Conservation (phyloP, 1,140 invertebrate species). For the Ostrea denselamellosa region DNA sequence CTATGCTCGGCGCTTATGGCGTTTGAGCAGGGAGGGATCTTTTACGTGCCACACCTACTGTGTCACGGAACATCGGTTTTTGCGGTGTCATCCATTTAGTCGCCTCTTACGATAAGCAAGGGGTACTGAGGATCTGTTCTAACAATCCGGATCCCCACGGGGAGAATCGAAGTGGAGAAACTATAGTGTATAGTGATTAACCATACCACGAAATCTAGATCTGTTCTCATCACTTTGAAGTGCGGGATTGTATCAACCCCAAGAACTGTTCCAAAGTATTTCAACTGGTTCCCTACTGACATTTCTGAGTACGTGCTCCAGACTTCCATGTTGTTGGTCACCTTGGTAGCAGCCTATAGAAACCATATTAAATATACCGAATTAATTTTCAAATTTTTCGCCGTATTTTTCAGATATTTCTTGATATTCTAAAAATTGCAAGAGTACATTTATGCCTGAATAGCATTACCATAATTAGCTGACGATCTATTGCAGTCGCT, state of each 20-base stretch:
- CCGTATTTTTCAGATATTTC: not conserved
- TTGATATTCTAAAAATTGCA: no score
- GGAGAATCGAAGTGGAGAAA: no score
- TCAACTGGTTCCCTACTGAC: not conserved
- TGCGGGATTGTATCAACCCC: not conserved
- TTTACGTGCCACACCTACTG: no score
- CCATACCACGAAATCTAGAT: conserved; percentile 23
- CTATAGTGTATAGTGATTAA: not conserved
- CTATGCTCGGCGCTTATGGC: no score
- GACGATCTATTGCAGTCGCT: conserved; percentile 54
- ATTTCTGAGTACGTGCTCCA: conserved; percentile 31
- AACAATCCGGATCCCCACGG: no score
- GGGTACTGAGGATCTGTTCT: no score
- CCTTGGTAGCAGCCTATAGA: not conserved
- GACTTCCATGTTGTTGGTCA: not conserved
- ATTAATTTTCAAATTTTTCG: not conserved
- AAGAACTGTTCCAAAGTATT: conserved; percentile 30
- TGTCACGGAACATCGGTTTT: no score
- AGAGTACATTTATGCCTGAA: not conserved
- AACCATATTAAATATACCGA: not conserved
- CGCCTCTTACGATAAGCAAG: no score
- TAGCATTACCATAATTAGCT: conserved; percentile 50
- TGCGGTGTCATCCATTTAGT: no score
- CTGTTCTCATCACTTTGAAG: not conserved
- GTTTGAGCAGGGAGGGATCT: no score